Conservation (phyloP, 2,797 vertebrate genomes). For the Gallinago stenura region DNA sequence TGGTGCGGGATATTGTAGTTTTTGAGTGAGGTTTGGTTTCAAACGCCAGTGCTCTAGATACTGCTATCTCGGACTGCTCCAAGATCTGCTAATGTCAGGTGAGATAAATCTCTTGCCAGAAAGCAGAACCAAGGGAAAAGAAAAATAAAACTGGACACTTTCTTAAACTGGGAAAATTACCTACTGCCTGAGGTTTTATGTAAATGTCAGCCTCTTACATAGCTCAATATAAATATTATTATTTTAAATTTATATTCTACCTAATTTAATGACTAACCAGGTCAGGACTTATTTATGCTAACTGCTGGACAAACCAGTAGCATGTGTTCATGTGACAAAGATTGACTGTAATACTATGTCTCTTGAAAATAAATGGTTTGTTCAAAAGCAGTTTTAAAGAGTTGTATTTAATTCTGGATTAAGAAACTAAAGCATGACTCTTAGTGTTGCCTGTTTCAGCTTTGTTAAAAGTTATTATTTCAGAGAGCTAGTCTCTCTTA, state of each 20-base stretch:
- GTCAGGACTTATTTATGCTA: constrained; percentile 9
- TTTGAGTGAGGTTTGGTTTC: not conserved
- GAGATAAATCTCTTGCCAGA: not conserved
- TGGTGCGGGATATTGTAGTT: not conserved
- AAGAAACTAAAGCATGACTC: not conserved
- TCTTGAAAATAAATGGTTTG: not conserved
- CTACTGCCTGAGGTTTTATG: not conserved
- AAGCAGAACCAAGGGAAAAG: not conserved
- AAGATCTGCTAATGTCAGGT: not conserved
- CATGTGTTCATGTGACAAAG: not conserved
- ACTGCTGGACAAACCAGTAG: not conserved
- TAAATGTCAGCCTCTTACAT: not conserved
- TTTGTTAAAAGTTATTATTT: constrained; percentile 12
- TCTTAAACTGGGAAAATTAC: not conserved
- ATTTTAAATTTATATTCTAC: constrained; percentile 4
- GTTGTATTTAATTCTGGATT: not conserved
- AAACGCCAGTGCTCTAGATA: not conserved
- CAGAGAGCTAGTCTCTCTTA: not conserved
- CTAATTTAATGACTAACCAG: constrained; percentile 29
- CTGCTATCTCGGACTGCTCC: not conserved
- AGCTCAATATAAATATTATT: not conserved
- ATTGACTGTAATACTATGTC: not conserved
- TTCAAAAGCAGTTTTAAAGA: not conserved
- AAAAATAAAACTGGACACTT: not conserved
- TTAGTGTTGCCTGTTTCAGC: not conserved